Conservation (phyloP, 2,113 vertebrate genomes). For the Thryonomys swinderianus region DNA sequence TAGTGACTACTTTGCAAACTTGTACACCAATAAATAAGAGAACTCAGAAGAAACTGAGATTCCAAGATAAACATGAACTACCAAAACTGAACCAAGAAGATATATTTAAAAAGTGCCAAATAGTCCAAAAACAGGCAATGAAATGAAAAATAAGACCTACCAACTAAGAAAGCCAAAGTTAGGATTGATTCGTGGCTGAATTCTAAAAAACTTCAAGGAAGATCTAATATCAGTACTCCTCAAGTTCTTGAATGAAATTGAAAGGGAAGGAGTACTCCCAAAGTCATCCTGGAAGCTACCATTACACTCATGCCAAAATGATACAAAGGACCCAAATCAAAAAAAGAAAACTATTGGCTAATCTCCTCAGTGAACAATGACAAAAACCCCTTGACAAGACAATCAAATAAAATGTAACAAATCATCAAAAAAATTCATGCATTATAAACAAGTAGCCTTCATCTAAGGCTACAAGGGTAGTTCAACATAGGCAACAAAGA, state of each 20-base stretch:
- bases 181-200: neutral
- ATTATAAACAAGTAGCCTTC: neutral
- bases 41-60: neutral
- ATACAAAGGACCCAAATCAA: neutral
- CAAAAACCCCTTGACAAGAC: neutral
- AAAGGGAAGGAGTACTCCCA: neutral
- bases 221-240: neutral
- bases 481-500: too few relatives aligned
- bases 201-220: neutral
- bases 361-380: neutral
- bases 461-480: too few relatives aligned
- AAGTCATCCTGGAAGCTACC: neutral
- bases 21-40: too few relatives aligned
- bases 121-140: neutral
- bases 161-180: neutral
- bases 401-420: neutral
- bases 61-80: neutral
- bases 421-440: neutral
- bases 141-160: neutral
- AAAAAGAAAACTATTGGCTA: neutral
- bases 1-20: too few relatives aligned
- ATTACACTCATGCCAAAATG: neutral
- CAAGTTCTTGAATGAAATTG: neutral
- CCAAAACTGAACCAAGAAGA: neutral
- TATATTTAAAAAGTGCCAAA: neutral